These are phyloP conservation scores for Hormiphora californensis DNA, from an alignment of 37 sponge, comb jelly and placozoan species.

Conservation along the genomic window DNA sequence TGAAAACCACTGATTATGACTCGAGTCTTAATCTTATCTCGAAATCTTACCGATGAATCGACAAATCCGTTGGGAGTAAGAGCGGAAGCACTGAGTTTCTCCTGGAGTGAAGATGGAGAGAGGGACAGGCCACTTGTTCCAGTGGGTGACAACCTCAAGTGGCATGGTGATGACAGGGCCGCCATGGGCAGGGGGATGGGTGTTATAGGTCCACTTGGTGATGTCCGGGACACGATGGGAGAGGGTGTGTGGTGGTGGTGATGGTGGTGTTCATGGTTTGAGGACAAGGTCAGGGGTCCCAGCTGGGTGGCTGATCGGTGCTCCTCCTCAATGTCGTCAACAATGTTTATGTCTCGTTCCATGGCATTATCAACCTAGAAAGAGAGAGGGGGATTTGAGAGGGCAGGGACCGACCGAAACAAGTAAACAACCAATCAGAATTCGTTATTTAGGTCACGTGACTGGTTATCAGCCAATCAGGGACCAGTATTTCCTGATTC, in stretches of 20 bases:
- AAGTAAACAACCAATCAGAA: no score
- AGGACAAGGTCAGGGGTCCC: not conserved
- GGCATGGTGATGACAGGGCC: no score
- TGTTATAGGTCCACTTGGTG: no score
- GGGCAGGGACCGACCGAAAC: not conserved
- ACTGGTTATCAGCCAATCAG: no score
- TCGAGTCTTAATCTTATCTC: no score
- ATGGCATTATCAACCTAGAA: not conserved
- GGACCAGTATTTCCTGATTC: no score
- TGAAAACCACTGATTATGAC: not conserved
- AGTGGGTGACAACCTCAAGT: no score
- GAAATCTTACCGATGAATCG: conserved; percentile 27
- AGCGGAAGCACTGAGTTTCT: conserved; percentile 45
- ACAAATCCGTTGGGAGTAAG: conserved; percentile 52
- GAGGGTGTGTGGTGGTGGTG: not conserved
- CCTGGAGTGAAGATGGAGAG: conserved; percentile 9
- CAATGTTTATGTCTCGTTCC: conserved; percentile 10
- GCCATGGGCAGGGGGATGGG: no score
- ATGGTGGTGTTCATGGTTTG: not conserved
- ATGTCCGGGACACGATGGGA: not conserved
- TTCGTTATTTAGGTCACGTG: no score
- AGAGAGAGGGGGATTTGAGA: not conserved
- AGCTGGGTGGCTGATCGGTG: no score
- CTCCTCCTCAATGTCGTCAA: conserved; percentile 31
- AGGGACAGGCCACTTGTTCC: no score